Percentiles rank a stretch among this genome's conserved stretches.
Evolutionary conservation across 2,797 vertebrate genomes (phyloP).

Genomic region (Syngnathus acus): DNA sequence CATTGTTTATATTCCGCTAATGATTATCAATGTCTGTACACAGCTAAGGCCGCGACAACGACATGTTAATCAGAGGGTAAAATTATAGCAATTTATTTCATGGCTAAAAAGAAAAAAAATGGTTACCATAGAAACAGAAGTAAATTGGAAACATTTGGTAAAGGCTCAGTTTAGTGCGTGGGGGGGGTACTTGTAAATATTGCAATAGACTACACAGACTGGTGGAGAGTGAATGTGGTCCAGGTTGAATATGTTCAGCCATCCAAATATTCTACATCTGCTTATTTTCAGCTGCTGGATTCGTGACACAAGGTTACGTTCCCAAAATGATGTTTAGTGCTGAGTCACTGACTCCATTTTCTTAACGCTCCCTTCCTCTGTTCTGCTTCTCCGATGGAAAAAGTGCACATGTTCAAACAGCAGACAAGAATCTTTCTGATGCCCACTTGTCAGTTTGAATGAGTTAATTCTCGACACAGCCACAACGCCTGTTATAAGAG

Average conservation of each 20-base stretch:
- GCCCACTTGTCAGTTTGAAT: too few species aligned
- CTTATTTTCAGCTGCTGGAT: neutral
- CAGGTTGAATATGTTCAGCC: neutral
- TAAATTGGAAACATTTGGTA: neutral
- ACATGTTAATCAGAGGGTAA: constrained; percentile 9
- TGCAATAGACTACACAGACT: neutral
- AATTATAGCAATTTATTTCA: constrained; percentile 17
- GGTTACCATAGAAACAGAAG: neutral
- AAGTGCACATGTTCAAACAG: too few species aligned
- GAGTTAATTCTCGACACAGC: too few species aligned
- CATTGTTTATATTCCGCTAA: too few species aligned
- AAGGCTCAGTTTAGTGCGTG: neutral
- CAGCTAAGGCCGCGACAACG: neutral
- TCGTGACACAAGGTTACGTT: neutral
- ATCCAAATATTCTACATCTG: neutral
- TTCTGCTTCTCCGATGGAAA: neutral
- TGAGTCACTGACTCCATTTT: neutral
- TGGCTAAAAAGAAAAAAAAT: neutral
- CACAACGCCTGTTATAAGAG: too few species aligned
- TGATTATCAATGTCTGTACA: neutral
- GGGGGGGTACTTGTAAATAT: neutral
- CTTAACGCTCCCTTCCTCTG: neutral
- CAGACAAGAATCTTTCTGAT: too few species aligned
- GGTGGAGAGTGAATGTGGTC: neutral
- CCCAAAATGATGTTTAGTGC: neutral